Evolutionary conservation across 2,888 invertebrate genomes (phyloP).

Genomic region (Drosophila ustulata): DNA sequence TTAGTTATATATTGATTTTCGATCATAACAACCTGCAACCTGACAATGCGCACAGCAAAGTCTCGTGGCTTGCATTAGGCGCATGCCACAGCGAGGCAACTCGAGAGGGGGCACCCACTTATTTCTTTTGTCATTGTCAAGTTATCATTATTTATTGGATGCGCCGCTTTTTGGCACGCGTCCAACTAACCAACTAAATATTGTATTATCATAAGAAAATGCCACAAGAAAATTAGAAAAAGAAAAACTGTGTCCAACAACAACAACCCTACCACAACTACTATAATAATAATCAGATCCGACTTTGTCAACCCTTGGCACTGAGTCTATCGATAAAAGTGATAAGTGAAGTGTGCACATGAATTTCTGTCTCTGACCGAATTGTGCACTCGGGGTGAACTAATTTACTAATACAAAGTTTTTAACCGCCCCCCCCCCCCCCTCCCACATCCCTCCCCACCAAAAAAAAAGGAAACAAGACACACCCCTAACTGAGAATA

Average conservation of each 20-base stretch:
- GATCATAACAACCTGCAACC: constrained; percentile 74
- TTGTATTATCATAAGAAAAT: constrained; percentile 10
- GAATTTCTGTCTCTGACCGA: constrained; percentile 48
- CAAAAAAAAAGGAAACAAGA: constrained; percentile 4
- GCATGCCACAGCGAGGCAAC: background rate
- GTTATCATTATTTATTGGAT: constrained; percentile 75
- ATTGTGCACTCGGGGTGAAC: constrained; percentile 71
- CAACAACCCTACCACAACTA: constrained; percentile 4
- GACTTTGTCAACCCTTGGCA: background rate
- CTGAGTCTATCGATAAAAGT: constrained; percentile 23
- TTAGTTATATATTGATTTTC: constrained; percentile 70
- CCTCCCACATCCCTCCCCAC: constrained; percentile 3
- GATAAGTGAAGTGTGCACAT: constrained; percentile 43
- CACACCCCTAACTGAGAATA: constrained; percentile 54
- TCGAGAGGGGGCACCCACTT: too few relatives aligned
- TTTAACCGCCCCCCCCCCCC: constrained; percentile 29
- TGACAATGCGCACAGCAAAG: constrained; percentile 32
- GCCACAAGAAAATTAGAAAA: background rate
- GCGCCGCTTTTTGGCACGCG: constrained; percentile 74
- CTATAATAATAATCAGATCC: constrained; percentile 5
- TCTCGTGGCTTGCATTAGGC: constrained; percentile 24
- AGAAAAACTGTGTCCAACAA: background rate
- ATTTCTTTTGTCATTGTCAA: constrained; percentile 66
- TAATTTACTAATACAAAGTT: constrained; percentile 72
- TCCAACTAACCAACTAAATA: constrained; percentile 25